phyloP scores from a whole-genome alignment of 2,888 invertebrate genomes.

The Aethes cnicana region DNA sequence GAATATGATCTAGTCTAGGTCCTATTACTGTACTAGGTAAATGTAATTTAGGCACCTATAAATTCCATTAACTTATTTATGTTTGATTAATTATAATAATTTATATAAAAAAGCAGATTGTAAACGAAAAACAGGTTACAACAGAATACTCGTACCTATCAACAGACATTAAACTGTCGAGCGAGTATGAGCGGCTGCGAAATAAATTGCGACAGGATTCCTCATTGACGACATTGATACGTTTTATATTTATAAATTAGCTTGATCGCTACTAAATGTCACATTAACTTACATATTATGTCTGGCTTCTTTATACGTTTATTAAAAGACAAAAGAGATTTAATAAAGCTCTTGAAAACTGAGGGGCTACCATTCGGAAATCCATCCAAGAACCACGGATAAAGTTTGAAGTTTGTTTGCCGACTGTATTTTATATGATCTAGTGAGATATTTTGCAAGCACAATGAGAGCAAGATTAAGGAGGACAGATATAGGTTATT shows the following conservation, averaged over 20 bases:
- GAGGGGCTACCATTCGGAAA: not conserved
- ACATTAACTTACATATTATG: constrained; percentile 13
- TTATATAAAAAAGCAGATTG: constrained; percentile 4
- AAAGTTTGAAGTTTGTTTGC: constrained; percentile 16
- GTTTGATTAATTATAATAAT: constrained; percentile 9
- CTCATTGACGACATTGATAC: constrained; percentile 13
- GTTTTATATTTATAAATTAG: constrained; percentile 17
- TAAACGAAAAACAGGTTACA: constrained; percentile 1
- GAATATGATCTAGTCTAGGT: no score
- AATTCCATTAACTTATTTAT: no score
- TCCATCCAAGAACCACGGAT: constrained; percentile 1
- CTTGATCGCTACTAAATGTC: constrained; percentile 18
- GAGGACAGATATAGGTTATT: not conserved
- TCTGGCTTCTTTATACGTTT: constrained; percentile 6
- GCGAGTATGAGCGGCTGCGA: constrained; percentile 5
- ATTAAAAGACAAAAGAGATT: constrained; percentile 29
- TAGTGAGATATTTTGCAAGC: constrained; percentile 34
- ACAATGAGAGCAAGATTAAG: constrained; percentile 31
- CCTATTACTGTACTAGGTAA: no score
- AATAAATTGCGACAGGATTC: constrained; percentile 16
- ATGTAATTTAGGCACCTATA: no score
- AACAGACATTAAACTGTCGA: constrained; percentile 12
- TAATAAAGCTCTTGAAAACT: constrained; percentile 26
- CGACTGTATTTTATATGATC: constrained; percentile 13
- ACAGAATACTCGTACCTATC: constrained; percentile 3